phyloP scores from a whole-genome alignment of 64 coral and sea anemone genomes.

The Montipora efflorescens region DNA sequence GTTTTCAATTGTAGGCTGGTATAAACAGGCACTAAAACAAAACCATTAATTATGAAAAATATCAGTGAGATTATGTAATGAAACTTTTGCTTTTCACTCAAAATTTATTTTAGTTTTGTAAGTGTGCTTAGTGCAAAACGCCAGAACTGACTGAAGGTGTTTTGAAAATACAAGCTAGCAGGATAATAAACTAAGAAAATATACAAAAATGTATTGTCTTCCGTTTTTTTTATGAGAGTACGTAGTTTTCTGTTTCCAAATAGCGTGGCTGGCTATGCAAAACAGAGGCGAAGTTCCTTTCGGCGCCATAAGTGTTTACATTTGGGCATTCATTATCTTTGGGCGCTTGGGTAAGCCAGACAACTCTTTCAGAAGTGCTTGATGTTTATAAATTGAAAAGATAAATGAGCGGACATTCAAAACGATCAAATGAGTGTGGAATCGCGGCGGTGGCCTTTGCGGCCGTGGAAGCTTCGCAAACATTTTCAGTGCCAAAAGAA shows the following conservation, averaged over 20 bases:
- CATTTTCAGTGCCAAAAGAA: not conserved
- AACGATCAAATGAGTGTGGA: not conserved
- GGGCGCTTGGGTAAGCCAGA: not conserved
- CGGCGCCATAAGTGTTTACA: conserved; percentile 25
- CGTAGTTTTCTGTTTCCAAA: not conserved
- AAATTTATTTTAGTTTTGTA: not conserved
- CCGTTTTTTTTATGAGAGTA: not conserved
- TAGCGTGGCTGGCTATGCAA: not conserved
- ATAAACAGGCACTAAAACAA: not conserved
- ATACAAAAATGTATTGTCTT: not conserved
- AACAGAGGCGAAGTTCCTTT: conserved; percentile 26
- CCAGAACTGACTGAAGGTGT: not conserved
- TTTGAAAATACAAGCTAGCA: not conserved
- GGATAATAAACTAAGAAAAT: not conserved
- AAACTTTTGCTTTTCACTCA: not conserved
- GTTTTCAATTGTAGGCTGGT: not conserved
- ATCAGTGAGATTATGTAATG: not conserved
- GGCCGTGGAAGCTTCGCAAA: not conserved
- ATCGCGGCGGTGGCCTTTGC: not conserved
- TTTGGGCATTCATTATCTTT: conserved; percentile 52
- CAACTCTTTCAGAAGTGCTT: not conserved
- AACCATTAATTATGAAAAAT: not conserved
- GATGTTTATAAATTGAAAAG: conserved; percentile 20
- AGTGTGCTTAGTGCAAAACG: not conserved
- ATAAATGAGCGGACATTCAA: not conserved